Evolutionary conservation across 1,140 invertebrate species (phyloP).

Genomic region (Heterodera carotae): DNA sequence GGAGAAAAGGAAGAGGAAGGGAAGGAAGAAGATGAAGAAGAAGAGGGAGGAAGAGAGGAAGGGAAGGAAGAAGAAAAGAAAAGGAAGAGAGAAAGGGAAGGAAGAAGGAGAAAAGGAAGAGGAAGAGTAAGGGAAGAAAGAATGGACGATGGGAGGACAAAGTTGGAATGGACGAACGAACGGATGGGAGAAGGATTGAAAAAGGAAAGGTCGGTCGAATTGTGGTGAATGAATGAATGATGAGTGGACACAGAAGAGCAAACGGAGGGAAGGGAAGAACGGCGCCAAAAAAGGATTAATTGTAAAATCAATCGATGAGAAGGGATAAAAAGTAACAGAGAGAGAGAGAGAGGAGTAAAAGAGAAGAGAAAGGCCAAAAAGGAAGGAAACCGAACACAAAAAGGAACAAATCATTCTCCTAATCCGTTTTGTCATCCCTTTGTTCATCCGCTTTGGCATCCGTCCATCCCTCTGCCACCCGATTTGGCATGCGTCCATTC

Average conservation of each 20-base stretch:
- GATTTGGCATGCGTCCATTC: too few relatives aligned
- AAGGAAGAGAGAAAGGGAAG: neutral
- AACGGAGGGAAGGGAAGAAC: neutral
- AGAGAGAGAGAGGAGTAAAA: neutral
- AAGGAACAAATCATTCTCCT: too few relatives aligned
- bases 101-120: neutral
- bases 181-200: neutral
- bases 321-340: neutral
- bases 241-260: neutral
- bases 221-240: neutral
- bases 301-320: neutral
- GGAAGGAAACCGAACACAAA: too few relatives aligned
- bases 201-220: neutral
- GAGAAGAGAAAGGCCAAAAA: too few relatives aligned
- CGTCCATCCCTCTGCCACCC: too few relatives aligned
- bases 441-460: too few relatives aligned
- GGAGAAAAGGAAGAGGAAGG: neutral
- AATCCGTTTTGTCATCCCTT: too few relatives aligned
- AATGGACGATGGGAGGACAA: neutral
- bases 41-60: neutral
- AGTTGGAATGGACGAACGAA: neutral
- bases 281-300: conserved; percentile 13
- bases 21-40: neutral
- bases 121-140: too few relatives aligned
- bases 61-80: neutral